Conservation (phyloP, 2,888 invertebrate species). For the Drepana falcataria region DNA sequence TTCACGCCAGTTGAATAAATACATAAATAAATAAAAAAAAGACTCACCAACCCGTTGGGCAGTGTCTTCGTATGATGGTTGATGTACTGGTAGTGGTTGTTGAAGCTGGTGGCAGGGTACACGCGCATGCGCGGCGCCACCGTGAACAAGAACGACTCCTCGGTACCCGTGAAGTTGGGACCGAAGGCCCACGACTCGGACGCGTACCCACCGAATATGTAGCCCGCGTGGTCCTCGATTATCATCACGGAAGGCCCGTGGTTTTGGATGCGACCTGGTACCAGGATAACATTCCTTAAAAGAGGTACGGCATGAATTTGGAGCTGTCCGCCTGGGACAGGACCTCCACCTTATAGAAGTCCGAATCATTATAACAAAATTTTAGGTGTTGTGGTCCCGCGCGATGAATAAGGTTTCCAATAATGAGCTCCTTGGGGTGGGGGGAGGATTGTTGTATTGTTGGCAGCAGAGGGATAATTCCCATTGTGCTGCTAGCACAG, state of each 20-base stretch:
- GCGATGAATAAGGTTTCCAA: too few species aligned
- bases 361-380: too few species aligned
- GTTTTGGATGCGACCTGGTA: slow-evolving; percentile 83
- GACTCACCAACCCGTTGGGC: slow-evolving; percentile 91
- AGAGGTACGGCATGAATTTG: too few species aligned
- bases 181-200: slow-evolving; percentile 86
- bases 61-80: slow-evolving; percentile 95
- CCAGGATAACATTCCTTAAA: too few species aligned
- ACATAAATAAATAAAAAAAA: background rate
- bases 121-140: slow-evolving; percentile 88
- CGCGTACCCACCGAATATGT: slow-evolving; percentile 95
- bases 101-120: slow-evolving; percentile 88
- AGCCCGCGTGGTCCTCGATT: slow-evolving; percentile 88
- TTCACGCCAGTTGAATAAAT: too few species aligned
- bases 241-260: slow-evolving; percentile 91
- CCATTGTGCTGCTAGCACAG: too few species aligned
- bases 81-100: slow-evolving; percentile 94
- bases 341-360: too few species aligned
- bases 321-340: too few species aligned
- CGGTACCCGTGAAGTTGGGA: slow-evolving; percentile 87
- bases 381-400: too few species aligned
- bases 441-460: too few species aligned
- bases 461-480: too few species aligned
- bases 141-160: slow-evolving; percentile 90
- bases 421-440: too few species aligned